These are phyloP conservation scores for Drosophila nr. medialis DNA, from an alignment of 2,888 invertebrate species.

Conservation along the genomic window DNA sequence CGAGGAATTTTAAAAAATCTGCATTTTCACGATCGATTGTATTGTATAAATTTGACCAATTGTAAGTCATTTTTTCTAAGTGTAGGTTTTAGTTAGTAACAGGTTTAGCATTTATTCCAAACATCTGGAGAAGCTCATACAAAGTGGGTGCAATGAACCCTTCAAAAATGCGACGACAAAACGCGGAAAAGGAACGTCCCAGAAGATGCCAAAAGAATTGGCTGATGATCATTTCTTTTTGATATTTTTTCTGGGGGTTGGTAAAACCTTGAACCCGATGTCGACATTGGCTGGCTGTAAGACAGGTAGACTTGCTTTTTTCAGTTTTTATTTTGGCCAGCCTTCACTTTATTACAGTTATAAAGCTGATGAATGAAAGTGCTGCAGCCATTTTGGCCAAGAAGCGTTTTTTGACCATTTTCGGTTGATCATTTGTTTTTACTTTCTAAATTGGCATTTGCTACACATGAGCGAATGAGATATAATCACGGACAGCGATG, in stretches of 20 bases:
- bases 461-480: slow-evolving; percentile 59
- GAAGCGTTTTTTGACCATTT: slow-evolving; percentile 60
- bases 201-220: slow-evolving; percentile 28
- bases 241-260: neutral
- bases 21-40: neutral
- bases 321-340: slow-evolving; percentile 20
- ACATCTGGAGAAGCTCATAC: slow-evolving; percentile 53
- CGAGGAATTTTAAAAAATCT: rapidly evolving
- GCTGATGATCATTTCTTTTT: slow-evolving; percentile 29
- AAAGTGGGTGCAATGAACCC: slow-evolving; percentile 61
- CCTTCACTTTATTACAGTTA: slow-evolving; percentile 75
- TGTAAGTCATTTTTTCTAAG: neutral
- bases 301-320: slow-evolving; percentile 33
- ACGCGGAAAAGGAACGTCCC: slow-evolving; percentile 42
- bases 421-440: slow-evolving; percentile 75
- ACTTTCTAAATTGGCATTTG: slow-evolving; percentile 81
- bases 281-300: slow-evolving; percentile 22
- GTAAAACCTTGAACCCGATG: slow-evolving; percentile 69
- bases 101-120: slow-evolving; percentile 1
- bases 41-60: neutral
- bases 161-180: slow-evolving; percentile 25
- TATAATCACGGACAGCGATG: slow-evolving; percentile 52
- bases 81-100: slow-evolving; percentile 3
- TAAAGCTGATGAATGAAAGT: slow-evolving; percentile 75
- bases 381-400: slow-evolving; percentile 50